Conservation (phyloP, 2,113 vertebrate genomes). For the Amblyopsis rosae region DNA sequence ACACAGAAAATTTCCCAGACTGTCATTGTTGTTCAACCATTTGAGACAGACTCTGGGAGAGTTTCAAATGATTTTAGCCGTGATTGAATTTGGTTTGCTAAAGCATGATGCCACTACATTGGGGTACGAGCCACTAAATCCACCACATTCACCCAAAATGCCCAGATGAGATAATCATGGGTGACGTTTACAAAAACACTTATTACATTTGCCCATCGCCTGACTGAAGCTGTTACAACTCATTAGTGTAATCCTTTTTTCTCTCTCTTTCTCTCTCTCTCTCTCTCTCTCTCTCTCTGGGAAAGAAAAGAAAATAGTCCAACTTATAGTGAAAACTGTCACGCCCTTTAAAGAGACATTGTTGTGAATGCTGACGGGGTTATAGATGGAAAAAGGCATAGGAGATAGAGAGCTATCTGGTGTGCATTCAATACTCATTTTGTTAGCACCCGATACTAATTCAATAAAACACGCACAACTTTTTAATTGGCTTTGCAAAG, state of each 20-base stretch:
- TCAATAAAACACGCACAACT: slow-evolving; percentile 69
- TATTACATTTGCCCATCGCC: slow-evolving; percentile 92
- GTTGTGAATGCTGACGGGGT: slow-evolving; percentile 45
- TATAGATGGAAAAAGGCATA: slow-evolving; percentile 55
- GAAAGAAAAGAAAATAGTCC: slow-evolving; percentile 65
- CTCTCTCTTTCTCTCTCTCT: slow-evolving; percentile 61
- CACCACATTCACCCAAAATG: slow-evolving; percentile 91
- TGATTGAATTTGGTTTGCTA: slow-evolving; percentile 83
- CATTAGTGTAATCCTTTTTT: slow-evolving; percentile 85
- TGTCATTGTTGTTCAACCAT: slow-evolving; percentile 71
- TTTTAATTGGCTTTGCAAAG: slow-evolving; percentile 63
- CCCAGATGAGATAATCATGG: slow-evolving; percentile 84
- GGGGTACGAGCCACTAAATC: slow-evolving; percentile 86
- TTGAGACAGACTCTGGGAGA: slow-evolving; percentile 76
- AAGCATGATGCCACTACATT: slow-evolving; percentile 87
- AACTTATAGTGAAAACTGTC: slow-evolving; percentile 73
- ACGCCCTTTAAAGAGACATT: slow-evolving; percentile 68
- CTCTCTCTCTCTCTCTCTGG: slow-evolving; percentile 71
- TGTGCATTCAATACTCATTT: slow-evolving; percentile 70
- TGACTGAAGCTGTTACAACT: slow-evolving; percentile 91
- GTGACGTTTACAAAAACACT: slow-evolving; percentile 89
- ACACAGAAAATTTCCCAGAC: slow-evolving; percentile 72
- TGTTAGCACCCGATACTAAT: slow-evolving; percentile 74
- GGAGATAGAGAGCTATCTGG: slow-evolving; percentile 44
- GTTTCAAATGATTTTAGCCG: slow-evolving; percentile 79